Conservation (phyloP, 1,140 invertebrate species). For the Medauroidea extradentata region DNA sequence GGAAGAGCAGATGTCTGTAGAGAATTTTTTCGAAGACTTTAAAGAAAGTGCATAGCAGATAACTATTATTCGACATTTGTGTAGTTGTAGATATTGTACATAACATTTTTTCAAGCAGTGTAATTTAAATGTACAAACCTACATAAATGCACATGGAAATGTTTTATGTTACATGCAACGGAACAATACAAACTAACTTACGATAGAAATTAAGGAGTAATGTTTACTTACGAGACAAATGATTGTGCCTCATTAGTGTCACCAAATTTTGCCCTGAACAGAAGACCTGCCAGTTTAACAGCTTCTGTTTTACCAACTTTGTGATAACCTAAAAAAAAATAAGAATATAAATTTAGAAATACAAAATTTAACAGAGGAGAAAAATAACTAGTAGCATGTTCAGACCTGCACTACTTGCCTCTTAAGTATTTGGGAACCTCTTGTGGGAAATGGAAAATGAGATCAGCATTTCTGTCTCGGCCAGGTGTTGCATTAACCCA, state of each 20-base stretch:
- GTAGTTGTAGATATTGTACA: too few relatives aligned
- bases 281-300: constrained; percentile 69
- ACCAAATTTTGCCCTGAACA: constrained; percentile 74
- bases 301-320: constrained; percentile 77
- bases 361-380: background rate
- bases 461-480: constrained; percentile 80
- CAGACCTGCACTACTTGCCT: constrained; percentile 39
- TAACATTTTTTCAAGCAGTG: too few relatives aligned
- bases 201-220: too few relatives aligned
- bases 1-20: too few relatives aligned
- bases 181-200: too few relatives aligned
- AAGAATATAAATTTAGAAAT: background rate
- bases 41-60: too few relatives aligned
- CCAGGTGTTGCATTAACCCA: constrained; percentile 90
- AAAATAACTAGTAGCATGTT: background rate
- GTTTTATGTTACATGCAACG: too few relatives aligned
- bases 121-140: too few relatives aligned
- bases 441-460: constrained; percentile 94
- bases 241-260: constrained; percentile 59
- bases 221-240: constrained; percentile 51
- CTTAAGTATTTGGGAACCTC: constrained; percentile 89
- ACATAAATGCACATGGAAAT: too few relatives aligned
- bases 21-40: too few relatives aligned
- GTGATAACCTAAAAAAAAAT: constrained; percentile 59
- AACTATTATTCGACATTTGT: too few relatives aligned